Conservation (phyloP, 2,113 vertebrate species). For the Ochotona princeps region DNA sequence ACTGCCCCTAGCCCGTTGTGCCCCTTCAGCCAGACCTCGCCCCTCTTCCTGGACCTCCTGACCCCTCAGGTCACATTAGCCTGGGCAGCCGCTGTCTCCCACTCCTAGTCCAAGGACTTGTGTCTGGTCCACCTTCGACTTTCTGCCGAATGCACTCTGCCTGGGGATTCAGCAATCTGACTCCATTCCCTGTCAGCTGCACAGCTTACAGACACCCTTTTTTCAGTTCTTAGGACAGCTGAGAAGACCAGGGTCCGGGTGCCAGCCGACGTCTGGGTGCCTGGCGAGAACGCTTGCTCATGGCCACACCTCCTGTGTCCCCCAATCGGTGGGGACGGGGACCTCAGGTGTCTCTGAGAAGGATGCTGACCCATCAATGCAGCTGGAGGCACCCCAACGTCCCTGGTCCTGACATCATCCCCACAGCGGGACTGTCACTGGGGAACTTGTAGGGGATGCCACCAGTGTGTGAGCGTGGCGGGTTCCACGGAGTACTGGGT, state of each 20-base stretch:
- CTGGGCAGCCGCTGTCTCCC: neutral
- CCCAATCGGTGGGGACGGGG: too few species aligned
- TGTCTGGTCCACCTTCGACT: neutral
- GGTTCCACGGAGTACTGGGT: neutral
- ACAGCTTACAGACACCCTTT: neutral
- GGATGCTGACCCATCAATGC: neutral
- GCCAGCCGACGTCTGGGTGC: neutral
- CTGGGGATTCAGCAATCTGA: rapidly evolving
- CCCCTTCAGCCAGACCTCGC: neutral
- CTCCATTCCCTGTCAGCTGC: rapidly evolving
- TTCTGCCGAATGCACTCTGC: neutral
- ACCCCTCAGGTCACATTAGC: too few species aligned
- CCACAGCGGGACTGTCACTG: neutral
- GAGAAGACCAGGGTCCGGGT: neutral
- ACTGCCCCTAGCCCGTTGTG: neutral
- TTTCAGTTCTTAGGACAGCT: too few species aligned
- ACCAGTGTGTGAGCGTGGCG: neutral
- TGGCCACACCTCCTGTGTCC: neutral
- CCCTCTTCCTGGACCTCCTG: neutral
- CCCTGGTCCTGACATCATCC: neutral
- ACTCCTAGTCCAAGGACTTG: neutral
- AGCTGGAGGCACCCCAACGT: neutral
- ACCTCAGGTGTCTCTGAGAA: too few species aligned
- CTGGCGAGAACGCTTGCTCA: too few species aligned
- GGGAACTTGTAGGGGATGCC: neutral